Evolutionary conservation across 2,888 invertebrate genomes (phyloP).

Genomic region (Eurytoma californica): DNA sequence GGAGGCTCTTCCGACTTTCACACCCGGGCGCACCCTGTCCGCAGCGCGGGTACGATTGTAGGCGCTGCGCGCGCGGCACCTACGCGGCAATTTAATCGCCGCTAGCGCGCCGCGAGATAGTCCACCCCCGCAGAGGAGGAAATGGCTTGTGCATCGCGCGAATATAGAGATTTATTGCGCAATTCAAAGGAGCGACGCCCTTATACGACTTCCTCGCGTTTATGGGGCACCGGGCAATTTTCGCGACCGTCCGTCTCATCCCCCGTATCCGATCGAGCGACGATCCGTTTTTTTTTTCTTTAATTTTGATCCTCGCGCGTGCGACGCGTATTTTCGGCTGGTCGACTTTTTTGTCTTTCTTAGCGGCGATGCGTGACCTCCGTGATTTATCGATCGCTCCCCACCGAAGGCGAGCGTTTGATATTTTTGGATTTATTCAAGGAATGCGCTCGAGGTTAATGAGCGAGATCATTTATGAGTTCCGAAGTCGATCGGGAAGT

Average conservation of each 20-base stretch:
- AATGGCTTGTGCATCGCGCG: conserved; percentile 74
- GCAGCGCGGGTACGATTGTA: conserved; percentile 58
- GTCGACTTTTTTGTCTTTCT: too few species aligned
- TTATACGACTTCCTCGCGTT: conserved; percentile 66
- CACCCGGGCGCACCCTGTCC: conserved; percentile 64
- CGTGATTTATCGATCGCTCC: not conserved
- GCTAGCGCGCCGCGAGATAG: conserved; percentile 60
- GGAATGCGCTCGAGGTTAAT: conserved; percentile 13
- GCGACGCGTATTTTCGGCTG: too few species aligned
- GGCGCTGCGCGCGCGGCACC: conserved; percentile 60
- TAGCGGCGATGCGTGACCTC: not conserved
- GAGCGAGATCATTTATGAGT: conserved; percentile 11
- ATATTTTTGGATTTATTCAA: conserved; percentile 3
- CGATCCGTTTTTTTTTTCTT: not conserved
- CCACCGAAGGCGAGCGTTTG: not conserved
- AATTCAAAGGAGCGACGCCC: conserved; percentile 65
- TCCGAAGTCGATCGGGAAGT: not conserved
- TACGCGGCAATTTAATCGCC: conserved; percentile 70
- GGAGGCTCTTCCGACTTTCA: conserved; percentile 66
- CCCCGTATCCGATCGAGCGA: not conserved
- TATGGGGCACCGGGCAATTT: not conserved
- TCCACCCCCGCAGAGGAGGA: conserved; percentile 73
- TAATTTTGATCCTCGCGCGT: not conserved
- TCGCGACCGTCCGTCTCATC: too few species aligned
- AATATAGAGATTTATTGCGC: conserved; percentile 73